Percentiles rank a stretch among this genome's conserved stretches.
phyloP scores from a whole-genome alignment of 2,797 vertebrate species.

The Cirrhinus mrigala region DNA sequence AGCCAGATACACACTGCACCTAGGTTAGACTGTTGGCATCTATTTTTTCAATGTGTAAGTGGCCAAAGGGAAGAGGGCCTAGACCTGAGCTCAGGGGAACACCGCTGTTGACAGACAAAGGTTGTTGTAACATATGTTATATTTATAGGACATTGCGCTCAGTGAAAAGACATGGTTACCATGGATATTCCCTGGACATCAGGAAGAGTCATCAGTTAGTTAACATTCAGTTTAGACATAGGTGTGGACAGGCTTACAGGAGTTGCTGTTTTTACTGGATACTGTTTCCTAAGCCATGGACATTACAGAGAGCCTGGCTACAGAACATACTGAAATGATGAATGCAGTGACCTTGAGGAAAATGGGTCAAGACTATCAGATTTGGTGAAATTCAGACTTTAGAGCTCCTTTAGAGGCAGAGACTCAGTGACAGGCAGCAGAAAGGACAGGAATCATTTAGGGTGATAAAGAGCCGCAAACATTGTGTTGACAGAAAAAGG shows the following conservation, averaged over 20 bases:
- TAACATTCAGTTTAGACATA: neutral
- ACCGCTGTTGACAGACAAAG: neutral
- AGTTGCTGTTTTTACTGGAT: neutral
- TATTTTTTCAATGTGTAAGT: neutral
- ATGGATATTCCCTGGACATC: neutral
- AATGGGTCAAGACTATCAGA: neutral
- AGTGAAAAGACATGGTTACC: neutral
- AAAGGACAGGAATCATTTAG: no score
- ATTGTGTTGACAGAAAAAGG: neutral
- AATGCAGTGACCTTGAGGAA: slow-evolving; percentile 15
- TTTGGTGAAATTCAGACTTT: neutral
- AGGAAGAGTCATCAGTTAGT: neutral
- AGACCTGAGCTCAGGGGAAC: neutral
- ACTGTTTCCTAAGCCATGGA: neutral
- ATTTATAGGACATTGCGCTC: neutral
- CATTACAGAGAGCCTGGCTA: no score
- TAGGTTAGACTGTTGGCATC: neutral
- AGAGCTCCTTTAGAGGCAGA: slow-evolving; percentile 5
- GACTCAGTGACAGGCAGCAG: neutral
- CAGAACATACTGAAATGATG: slow-evolving; percentile 16
- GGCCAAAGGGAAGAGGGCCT: neutral
- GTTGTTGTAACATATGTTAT: neutral
- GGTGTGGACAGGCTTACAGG: neutral
- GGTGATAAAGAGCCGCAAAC: neutral
- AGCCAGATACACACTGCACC: neutral